phyloP scores from a whole-genome alignment of 2,888 invertebrate genomes.

The Drosophila bunnanda region DNA sequence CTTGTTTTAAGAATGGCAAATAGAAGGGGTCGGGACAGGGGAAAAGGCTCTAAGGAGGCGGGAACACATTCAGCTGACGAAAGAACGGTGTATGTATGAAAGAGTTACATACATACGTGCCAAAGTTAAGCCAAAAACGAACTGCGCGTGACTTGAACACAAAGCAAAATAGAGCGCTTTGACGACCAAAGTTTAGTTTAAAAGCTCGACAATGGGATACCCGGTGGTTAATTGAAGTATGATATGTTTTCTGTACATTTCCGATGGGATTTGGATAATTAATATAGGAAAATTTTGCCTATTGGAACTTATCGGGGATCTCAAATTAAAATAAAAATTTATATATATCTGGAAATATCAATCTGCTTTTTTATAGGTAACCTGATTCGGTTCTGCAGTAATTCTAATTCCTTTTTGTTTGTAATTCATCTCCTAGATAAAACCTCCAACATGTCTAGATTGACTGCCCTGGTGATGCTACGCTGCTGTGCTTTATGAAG shows the following conservation, averaged over 20 bases:
- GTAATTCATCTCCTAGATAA: no score
- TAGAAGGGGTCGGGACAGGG: neutral
- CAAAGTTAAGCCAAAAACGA: conserved; percentile 43
- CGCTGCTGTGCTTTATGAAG: neutral
- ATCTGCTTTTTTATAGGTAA: no score
- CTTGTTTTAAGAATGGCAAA: conserved; percentile 20
- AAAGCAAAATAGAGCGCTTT: conserved; percentile 33
- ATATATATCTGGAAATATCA: no score
- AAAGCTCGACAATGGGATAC: conserved; percentile 1
- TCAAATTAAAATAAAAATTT: no score
- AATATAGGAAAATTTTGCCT: no score
- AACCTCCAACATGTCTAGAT: neutral
- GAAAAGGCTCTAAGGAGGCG: conserved; percentile 13
- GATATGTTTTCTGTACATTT: neutral
- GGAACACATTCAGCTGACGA: conserved; percentile 10
- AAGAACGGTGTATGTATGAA: conserved; percentile 33
- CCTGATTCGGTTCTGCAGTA: no score
- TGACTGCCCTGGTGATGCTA: neutral
- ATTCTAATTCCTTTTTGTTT: no score
- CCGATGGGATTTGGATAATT: no score
- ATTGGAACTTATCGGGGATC: no score
- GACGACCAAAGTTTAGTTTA: neutral
- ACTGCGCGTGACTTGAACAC: conserved; percentile 63
- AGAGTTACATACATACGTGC: conserved; percentile 67
- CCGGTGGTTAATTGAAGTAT: neutral